phyloP scores from a whole-genome alignment of 2,888 invertebrate genomes.

The Ephialtes manifestator region DNA sequence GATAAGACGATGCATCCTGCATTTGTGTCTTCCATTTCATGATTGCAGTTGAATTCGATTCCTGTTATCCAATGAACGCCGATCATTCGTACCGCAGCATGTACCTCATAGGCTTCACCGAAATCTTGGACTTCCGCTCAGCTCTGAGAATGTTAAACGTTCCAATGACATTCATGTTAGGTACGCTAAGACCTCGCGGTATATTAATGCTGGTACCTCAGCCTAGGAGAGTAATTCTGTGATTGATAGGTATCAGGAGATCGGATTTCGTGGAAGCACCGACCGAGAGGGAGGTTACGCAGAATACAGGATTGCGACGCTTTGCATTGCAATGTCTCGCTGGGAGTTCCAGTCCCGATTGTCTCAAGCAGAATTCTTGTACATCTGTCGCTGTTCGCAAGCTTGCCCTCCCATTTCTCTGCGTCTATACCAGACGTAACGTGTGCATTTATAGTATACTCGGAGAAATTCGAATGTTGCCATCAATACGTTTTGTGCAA shows the following conservation, averaged over 20 bases:
- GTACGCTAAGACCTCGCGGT: conserved; percentile 37
- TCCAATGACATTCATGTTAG: conserved; percentile 18
- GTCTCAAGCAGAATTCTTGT: conserved; percentile 47
- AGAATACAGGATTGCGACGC: conserved; percentile 33
- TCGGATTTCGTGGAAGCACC: conserved; percentile 61
- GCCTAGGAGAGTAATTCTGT: conserved; percentile 65
- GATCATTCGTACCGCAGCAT: not conserved
- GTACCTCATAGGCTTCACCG: not conserved
- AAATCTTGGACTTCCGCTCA: conserved; percentile 9
- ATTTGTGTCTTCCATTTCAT: not conserved
- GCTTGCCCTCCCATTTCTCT: not conserved
- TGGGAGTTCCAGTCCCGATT: conserved; percentile 33
- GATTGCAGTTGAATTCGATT: not conserved
- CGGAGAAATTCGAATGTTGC: conserved; percentile 23
- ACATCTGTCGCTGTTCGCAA: conserved; percentile 50
- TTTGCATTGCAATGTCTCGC: conserved; percentile 53
- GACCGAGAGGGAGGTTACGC: conserved; percentile 39
- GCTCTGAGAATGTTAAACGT: conserved; percentile 30
- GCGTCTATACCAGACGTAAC: not conserved
- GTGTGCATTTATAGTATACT: not conserved
- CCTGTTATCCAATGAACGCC: not conserved
- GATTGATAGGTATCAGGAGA: conserved; percentile 65
- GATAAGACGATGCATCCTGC: not conserved
- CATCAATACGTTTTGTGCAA: conserved; percentile 24
- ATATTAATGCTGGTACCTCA: conserved; percentile 61